Conservation (phyloP, 2,797 vertebrate genomes). For the Mus caroli region DNA sequence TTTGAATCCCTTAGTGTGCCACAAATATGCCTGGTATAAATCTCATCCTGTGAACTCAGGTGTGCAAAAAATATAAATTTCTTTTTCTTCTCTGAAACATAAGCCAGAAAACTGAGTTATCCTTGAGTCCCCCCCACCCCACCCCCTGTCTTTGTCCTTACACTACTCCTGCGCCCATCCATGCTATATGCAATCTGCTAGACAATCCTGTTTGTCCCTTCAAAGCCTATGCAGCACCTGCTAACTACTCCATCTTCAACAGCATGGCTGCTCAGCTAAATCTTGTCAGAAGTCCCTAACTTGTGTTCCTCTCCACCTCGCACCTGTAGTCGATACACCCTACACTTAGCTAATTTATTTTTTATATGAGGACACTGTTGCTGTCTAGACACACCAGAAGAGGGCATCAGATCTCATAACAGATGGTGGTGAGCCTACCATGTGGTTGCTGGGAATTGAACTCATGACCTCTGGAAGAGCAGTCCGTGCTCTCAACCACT, state of each 20-base stretch:
- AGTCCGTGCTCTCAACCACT: too few species aligned
- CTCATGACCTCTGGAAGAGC: too few species aligned
- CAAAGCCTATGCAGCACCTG: not conserved
- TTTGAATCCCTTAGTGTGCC: slow-evolving; percentile 60
- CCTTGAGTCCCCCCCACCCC: not conserved
- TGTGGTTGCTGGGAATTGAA: too few species aligned
- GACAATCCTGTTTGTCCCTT: not conserved
- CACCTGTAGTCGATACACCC: not conserved
- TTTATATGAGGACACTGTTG: too few species aligned
- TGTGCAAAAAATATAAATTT: slow-evolving; percentile 36
- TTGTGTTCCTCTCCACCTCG: not conserved
- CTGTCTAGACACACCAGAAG: too few species aligned
- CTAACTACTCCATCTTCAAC: not conserved
- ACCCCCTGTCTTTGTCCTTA: too few species aligned
- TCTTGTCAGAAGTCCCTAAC: not conserved
- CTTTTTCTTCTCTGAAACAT: not conserved
- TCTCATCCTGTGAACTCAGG: slow-evolving; percentile 33
- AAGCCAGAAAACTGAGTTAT: not conserved
- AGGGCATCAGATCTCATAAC: too few species aligned
- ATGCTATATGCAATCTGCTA: fast-evolving
- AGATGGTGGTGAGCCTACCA: too few species aligned
- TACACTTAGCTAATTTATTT: too few species aligned
- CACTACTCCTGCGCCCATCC: fast-evolving
- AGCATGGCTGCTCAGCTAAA: not conserved
- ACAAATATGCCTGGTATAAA: slow-evolving; percentile 46